Base-by-base conservation (phyloP, 2,888 invertebrate species). In the Drepana falcataria region DNA sequence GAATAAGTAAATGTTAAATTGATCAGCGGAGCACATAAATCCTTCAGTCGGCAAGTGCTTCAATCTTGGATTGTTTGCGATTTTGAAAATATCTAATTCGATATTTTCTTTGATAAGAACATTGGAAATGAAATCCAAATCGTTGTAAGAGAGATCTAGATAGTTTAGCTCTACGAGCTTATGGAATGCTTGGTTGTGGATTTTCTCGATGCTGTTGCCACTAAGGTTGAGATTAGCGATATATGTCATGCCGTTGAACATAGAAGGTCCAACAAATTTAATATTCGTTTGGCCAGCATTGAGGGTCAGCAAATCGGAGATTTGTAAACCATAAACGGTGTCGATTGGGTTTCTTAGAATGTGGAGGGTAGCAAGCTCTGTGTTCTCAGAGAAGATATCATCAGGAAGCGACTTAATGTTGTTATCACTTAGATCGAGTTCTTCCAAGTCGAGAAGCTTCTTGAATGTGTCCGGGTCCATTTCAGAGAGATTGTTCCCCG, bases 121-220 rank as follows among this genome's bases (percentile, higher is more conserved):
- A 56, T 93, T 92, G 0, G 94, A 94, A 41, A 96, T 85, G 59
- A 93, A 93, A 54, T 93, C 93, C 53, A 96, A 79, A 59, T 93
- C 91, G 75, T 96, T 96, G 67, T 93, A 92, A 2, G 96, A 95
- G 59, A 96, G 89, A 78, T 96, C 95, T 59, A 96, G 91, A 71
- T 94, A 92, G 63, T 93, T 93, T 48, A 96, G 89, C 61, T 93
- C 93, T 55, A 92, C 92, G 57, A 96, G 91, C 59, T 92, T 90
- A 48, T 92, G 85, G 84, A 96, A 95, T 4, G 95, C 93, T 70
- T 94, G 93, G 33, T 93, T 92, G 69, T 94, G 93, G 56, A 96
- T 93, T 71, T 92, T 93, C 57, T 89, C 92, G 58, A 96, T 93
- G 56, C 92, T 92, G 77, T 96, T 96, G 51, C 94, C 93, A 68